These are phyloP conservation scores for Thripadectes ignobilis DNA, from an alignment of 2,797 vertebrate genomes.

Conservation along the genomic window DNA sequence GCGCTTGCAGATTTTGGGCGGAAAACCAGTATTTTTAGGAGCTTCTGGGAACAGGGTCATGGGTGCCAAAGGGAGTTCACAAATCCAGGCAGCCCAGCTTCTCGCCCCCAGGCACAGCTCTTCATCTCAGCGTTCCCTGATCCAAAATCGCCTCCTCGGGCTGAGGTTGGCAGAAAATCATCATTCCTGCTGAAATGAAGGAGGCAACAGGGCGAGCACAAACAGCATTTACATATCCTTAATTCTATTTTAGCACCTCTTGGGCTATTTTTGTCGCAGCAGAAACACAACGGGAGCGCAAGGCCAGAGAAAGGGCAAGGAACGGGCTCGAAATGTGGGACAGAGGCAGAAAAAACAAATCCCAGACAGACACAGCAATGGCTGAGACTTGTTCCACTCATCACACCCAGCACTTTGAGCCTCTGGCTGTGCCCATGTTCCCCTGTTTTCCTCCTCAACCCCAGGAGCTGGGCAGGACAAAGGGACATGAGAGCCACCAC, in stretches of 20 bases:
- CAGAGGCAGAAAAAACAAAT: background rate
- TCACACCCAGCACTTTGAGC: background rate
- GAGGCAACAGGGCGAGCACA: background rate
- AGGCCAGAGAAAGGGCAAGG: constrained; percentile 54
- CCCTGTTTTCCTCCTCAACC: background rate
- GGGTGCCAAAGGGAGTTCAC: background rate
- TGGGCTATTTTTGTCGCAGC: constrained; percentile 9
- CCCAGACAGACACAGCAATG: rapidly evolving
- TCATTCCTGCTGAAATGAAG: background rate
- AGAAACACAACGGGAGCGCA: constrained; percentile 10
- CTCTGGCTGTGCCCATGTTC: background rate
- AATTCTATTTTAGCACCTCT: constrained; percentile 60
- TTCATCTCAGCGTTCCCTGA: rapidly evolving
- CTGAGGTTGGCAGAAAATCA: background rate
- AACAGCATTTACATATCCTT: constrained; percentile 43
- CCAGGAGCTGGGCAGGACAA: background rate
- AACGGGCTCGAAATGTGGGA: background rate
- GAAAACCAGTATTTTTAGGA: background rate
- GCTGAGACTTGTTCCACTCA: background rate
- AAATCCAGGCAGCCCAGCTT: background rate
- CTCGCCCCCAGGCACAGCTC: background rate
- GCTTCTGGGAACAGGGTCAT: background rate
- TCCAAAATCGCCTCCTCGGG: background rate
- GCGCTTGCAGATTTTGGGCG: rapidly evolving
- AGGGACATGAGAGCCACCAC: background rate